Evolutionary conservation across 1,140 invertebrate genomes (phyloP).

Genomic region (Manduca sexta): DNA sequence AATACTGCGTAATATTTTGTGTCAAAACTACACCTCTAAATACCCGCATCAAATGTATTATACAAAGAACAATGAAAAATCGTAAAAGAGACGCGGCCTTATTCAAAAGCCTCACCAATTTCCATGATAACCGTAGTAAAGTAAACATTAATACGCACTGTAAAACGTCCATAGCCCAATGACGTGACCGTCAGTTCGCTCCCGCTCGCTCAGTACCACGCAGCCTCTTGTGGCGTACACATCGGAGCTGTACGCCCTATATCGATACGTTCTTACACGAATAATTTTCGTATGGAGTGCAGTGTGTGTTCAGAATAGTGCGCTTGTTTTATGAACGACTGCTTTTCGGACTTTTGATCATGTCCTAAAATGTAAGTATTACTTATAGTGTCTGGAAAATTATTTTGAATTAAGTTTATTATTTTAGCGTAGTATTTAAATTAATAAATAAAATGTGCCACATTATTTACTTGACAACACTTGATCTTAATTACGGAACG

Average conservation of each 20-base stretch:
- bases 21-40: not conserved
- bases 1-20: not conserved
- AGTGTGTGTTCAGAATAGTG: constrained; percentile 38
- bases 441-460: no score
- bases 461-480: no score
- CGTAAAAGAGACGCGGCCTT: no score
- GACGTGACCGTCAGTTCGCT: constrained; percentile 33
- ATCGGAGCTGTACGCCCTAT: constrained; percentile 18
- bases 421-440: no score
- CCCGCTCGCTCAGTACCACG: constrained; percentile 51
- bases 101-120: no score
- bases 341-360: constrained; percentile 9
- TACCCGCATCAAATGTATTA: no score
- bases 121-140: no score
- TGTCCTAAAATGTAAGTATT: constrained; percentile 46
- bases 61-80: constrained; percentile 3
- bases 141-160: no score
- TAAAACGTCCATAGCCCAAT: constrained; percentile 13
- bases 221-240: constrained; percentile 49
- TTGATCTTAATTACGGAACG: no score
- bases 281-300: constrained; percentile 42
- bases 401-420: no score
- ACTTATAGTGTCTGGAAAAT: no score
- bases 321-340: constrained; percentile 16
- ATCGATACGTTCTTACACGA: constrained; percentile 8